Percentiles rank a stretch among this genome's conserved stretches.
phyloP scores from a whole-genome alignment of 2,797 vertebrate species.

The Hapalemur alaotrensis region DNA sequence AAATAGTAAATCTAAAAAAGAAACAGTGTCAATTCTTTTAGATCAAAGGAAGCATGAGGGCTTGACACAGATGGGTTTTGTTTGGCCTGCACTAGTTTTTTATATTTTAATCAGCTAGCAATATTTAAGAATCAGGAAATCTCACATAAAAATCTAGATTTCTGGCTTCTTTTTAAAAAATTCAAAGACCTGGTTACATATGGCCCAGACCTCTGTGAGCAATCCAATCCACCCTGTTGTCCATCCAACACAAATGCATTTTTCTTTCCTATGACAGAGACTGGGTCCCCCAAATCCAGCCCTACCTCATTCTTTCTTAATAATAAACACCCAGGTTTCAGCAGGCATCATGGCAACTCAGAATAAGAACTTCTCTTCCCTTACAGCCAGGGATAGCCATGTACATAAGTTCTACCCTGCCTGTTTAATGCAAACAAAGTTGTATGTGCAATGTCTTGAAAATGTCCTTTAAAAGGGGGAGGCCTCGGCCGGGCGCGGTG shows the following conservation, averaged over 20 bases:
- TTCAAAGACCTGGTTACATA: background rate
- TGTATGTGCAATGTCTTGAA: background rate
- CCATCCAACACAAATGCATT: background rate
- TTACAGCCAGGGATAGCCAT: background rate
- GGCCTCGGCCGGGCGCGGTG: too few species aligned
- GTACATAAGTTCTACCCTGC: background rate
- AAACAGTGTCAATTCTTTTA: slow-evolving; percentile 23
- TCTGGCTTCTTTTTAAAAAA: slow-evolving; percentile 19
- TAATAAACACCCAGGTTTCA: background rate
- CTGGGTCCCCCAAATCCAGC: background rate
- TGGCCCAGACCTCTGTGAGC: background rate
- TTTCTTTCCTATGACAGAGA: background rate
- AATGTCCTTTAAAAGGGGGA: background rate
- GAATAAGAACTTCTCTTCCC: background rate
- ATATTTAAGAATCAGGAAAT: slow-evolving; percentile 46
- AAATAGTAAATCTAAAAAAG: slow-evolving; percentile 47
- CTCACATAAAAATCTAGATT: background rate
- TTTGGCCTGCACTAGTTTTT: background rate
- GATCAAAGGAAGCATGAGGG: slow-evolving; percentile 21
- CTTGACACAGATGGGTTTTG: slow-evolving; percentile 12
- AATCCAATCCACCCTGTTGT: background rate
- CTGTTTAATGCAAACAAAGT: background rate
- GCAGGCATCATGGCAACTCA: background rate
- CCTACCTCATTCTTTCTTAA: background rate
- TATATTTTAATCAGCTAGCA: slow-evolving; percentile 27